Conservation (phyloP, 2,113 vertebrate genomes). For the Chitala chitala region DNA sequence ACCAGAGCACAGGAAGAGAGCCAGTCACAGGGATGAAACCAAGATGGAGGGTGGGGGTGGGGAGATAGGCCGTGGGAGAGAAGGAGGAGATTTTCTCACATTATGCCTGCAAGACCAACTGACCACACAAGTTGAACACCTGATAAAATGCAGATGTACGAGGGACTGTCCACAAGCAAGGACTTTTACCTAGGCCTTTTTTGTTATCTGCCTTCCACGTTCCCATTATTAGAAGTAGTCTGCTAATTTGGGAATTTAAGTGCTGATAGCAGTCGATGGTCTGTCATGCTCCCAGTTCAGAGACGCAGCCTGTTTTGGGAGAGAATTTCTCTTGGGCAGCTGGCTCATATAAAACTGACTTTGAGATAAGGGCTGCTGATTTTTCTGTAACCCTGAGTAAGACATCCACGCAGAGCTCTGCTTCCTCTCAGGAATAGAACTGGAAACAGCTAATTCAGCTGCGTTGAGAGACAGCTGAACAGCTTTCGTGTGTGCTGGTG, state of each 20-base stretch:
- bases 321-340: neutral
- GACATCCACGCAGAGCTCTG: neutral
- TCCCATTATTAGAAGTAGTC: neutral
- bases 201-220: neutral
- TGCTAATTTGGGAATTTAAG: no score
- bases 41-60: neutral
- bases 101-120: neutral
- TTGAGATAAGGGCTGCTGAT: neutral
- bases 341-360: neutral
- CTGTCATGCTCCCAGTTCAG: neutral
- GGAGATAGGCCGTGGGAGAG: neutral
- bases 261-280: neutral
- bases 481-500: constrained; percentile 11
- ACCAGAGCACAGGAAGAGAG: constrained; percentile 15
- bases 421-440: no score
- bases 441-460: constrained; percentile 23
- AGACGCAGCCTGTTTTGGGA: neutral
- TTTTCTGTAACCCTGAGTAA: neutral
- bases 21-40: neutral
- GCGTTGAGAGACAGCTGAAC: neutral
- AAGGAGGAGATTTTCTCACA: constrained; percentile 15
- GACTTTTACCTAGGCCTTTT: neutral
- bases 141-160: neutral
- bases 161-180: neutral
- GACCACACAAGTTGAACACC: neutral